Evolutionary conservation across 2,113 vertebrate genomes (phyloP).

Genomic region (Fulmarus glacialis): DNA sequence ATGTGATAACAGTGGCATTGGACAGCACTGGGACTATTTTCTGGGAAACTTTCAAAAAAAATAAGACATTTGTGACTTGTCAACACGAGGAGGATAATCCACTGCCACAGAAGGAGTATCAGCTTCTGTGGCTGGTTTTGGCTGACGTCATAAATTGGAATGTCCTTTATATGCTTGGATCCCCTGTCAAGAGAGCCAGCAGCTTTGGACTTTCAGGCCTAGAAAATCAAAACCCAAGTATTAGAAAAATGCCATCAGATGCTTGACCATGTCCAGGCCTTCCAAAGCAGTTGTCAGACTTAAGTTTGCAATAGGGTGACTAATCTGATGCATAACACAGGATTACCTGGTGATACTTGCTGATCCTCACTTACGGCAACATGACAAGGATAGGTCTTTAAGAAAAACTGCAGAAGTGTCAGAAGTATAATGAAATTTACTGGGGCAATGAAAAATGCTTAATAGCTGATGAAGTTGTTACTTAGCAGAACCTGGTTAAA

Average conservation of each 20-base stretch:
- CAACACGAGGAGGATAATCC: neutral
- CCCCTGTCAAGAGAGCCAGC: neutral
- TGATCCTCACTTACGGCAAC: neutral
- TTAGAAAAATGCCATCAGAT: neutral
- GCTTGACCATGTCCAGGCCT: neutral
- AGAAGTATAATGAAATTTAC: neutral
- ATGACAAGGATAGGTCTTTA: neutral
- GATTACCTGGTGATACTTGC: neutral
- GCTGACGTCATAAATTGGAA: neutral
- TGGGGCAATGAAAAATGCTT: neutral
- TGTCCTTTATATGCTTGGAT: neutral
- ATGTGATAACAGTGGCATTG: neutral
- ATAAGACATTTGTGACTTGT: neutral
- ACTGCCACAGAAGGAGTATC: neutral
- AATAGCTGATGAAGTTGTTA: neutral
- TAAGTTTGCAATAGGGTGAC: neutral
- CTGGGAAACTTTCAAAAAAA: neutral
- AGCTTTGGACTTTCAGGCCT: neutral
- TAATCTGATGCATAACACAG: neutral
- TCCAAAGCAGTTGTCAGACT: neutral
- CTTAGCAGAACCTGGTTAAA: neutral
- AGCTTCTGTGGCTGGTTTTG: neutral
- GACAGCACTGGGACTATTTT: neutral
- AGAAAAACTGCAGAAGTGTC: neutral
- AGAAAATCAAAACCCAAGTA: neutral